Base-by-base conservation (phyloP, 2,888 invertebrate species). In the Agrochola lychnidis region DNA sequence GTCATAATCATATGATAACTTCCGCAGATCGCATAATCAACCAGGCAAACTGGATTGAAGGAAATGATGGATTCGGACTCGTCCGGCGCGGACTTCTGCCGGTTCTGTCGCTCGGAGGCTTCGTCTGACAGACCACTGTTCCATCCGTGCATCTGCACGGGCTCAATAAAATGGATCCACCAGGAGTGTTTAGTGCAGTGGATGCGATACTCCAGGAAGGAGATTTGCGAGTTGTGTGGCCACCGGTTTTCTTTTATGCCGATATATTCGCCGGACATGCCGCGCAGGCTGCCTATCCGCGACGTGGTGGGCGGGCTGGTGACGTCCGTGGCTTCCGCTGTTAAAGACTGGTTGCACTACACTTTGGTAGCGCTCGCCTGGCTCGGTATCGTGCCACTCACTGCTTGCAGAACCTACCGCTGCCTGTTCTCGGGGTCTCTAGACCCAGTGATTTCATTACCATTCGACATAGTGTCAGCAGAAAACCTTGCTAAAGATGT, bases 201-300 rank as follows among this genome's bases (percentile, higher is more conserved):
- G 99, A 98, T 99, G 98, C 98, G 99, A 85, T 99, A 99, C 94
- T 99, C 99, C 82, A 98, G 99, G 88, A 99, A 99, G 96, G 99
- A 99, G 94, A 99, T 99, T 93, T 99, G 99, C 97, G 99, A 99
- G 95, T 96, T 99, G 85, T 99, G 99, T 94, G 99, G 99, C 82
- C 99, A 99, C 95, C 98, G 99, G 80, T 99, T 99, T 95, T 99
- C 99, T 6, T 99, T 99, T 92, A 99, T 99, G 91, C 99, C 99
- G 48, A 99, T 99, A 89, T 99, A 99, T 95, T 99, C 99, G n/a
- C 99, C 99, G 48, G 99, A 99, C 94, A 99, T 99, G 99, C 99
- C 99, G n/a, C 98, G 99, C 81, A 97, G 99, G 80, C 96, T 99
- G 89, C 99, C 99, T 0, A 97, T 99, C 51, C 97, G 98, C 85